Evolutionary conservation across 2,888 invertebrate genomes (phyloP).

Genomic region (Acrobasis repandana): DNA sequence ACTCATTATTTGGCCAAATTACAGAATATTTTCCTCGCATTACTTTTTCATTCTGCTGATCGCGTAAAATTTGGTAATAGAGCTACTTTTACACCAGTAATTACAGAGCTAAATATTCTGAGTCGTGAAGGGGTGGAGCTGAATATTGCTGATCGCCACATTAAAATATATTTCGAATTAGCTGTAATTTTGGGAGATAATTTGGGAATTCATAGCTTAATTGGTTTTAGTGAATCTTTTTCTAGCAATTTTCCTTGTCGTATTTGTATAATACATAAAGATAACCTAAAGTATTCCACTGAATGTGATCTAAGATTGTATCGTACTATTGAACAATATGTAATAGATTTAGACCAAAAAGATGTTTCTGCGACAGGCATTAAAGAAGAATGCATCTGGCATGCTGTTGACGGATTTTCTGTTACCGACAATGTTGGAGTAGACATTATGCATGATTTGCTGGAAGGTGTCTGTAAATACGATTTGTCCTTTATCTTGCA

Average conservation of each 20-base stretch:
- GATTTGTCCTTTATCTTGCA: conserved; percentile 3
- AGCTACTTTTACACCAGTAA: not conserved
- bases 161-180: not conserved
- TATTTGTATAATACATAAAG: not conserved
- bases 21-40: not conserved
- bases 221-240: conserved; percentile 1
- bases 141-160: no score
- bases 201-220: not conserved
- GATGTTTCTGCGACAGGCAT: not conserved
- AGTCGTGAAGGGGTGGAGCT: no score
- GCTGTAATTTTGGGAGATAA: not conserved
- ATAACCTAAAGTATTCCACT: not conserved
- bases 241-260: not conserved
- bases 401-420: conserved; percentile 1
- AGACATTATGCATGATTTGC: conserved; percentile 4
- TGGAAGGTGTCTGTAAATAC: conserved; percentile 2
- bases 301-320: not conserved
- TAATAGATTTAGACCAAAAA: not conserved
- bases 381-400: not conserved
- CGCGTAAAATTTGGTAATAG: not conserved
- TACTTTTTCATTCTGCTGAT: not conserved
- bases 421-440: not conserved
- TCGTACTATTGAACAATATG: not conserved
- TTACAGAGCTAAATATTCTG: not conserved
- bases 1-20: not conserved